Evolutionary conservation across 2,888 invertebrate species (phyloP), one percentile per base, ranked within the genome.

Genomic region (Ichneumoninae sp.): DNA sequence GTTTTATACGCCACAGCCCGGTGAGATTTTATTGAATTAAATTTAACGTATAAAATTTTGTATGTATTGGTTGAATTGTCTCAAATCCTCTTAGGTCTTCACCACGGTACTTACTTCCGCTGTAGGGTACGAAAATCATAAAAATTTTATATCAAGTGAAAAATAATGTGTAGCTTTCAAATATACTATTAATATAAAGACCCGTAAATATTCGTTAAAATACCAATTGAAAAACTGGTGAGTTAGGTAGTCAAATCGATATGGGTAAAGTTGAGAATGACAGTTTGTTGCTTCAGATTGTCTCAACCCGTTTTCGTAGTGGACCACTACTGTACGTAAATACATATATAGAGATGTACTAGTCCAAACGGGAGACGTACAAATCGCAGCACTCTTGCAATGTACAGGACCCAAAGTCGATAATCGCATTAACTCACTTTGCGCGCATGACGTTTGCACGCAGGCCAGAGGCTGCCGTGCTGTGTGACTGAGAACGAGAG

Each of bases 201-300:
- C 44, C 3, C 40, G 4, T 13, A 57, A 57, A 57, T 26, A 26
- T 57, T 57, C 26, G 13, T 26, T 1, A 22, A 22, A 57, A 57
- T 0, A 4, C 26, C 13, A 13, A 26, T 57, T 22, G 5, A 26
- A 57, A 26, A 57, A 57, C 26, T 4, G 10, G 26, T 57, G 4
- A 26, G 8, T 10, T 1, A 3, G 26, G 4, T 57, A 13, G 26
- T 26, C 26, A 13, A 57, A 57, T 54, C 83, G 86, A 75, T 63
- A 75, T 63, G 60, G 87, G 86, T 88, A 87, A 88, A 84, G 71
- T 85, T 76, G 85, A 83, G 86, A 88, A 87, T 81, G 82, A 69
- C 86, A 87, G 87, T 88, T 88, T 89, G 89, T 91, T 91, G 87
- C 87, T 89, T 89, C 86, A 88, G 89, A 91, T 90, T 90, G 89